A percentile compares a stretch with the other conserved stretches of the same genome.
Conservation (phyloP, 1,140 invertebrate genomes). For the Trachymyrmex septentrionalis region DNA sequence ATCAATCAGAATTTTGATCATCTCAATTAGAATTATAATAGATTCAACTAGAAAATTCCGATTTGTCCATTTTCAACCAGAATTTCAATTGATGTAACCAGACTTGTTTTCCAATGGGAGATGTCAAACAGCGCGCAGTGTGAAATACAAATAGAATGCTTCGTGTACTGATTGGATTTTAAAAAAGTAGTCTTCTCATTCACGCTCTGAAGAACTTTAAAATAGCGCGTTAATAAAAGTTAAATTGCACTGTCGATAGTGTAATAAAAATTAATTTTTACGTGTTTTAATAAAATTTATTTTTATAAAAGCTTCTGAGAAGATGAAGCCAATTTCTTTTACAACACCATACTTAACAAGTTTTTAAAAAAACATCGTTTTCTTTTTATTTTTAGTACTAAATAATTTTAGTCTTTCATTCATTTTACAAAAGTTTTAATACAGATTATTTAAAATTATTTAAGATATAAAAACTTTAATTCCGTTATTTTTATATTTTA, state of each 20-base stretch:
- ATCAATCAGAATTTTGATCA: no score
- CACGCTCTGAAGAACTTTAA: neutral
- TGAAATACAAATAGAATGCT: slow-evolving; percentile 10
- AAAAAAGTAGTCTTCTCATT: neutral
- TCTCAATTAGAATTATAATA: no score
- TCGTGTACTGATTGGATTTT: slow-evolving; percentile 11
- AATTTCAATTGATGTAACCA: no score
- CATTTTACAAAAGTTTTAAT: neutral
- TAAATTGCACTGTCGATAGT: neutral
- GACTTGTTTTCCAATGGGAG: neutral
- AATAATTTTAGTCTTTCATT: neutral
- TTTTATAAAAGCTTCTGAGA: neutral
- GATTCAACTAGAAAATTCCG: no score
- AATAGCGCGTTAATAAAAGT: slow-evolving; percentile 21
- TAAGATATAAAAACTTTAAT: neutral
- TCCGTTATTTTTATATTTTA: neutral
- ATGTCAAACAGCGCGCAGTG: neutral
- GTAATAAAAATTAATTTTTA: neutral
- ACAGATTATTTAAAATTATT: neutral
- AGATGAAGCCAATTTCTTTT: neutral
- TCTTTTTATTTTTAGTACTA: neutral
- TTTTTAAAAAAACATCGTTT: neutral
- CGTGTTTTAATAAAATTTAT: neutral
- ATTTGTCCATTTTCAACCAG: no score
- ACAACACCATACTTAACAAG: neutral